Conservation (phyloP, 2,797 vertebrate species). For the Platyrinchus mystaceus region DNA sequence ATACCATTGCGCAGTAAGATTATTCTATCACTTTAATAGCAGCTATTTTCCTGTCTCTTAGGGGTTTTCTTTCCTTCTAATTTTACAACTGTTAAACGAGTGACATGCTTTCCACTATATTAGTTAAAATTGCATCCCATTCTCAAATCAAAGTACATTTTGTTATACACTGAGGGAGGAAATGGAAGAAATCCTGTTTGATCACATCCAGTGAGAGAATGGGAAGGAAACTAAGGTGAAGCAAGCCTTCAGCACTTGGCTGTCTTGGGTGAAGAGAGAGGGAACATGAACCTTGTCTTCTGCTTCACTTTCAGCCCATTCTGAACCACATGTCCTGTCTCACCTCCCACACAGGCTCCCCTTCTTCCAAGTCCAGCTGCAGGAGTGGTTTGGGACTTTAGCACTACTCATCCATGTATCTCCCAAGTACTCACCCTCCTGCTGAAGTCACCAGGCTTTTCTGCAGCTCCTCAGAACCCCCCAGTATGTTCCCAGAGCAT, state of each 20-base stretch:
- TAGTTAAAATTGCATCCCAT: background rate
- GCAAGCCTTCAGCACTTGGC: too few relatives aligned
- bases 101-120: background rate
- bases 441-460: background rate
- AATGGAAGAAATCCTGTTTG: background rate
- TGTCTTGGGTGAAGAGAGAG: background rate
- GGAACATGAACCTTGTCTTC: rapidly evolving
- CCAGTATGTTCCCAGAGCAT: too few relatives aligned
- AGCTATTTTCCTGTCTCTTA: slow-evolving; percentile 52
- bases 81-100: background rate
- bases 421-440: background rate
- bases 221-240: background rate
- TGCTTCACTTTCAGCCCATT: background rate
- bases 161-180: background rate
- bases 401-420: rapidly evolving
- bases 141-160: background rate
- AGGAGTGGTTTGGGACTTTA: background rate
- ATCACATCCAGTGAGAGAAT: background rate
- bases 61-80: background rate
- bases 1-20: background rate
- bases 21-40: slow-evolving; percentile 14
- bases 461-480: background rate
- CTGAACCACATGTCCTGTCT: background rate
- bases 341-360: background rate
- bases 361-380: too few relatives aligned